Percentiles rank a stretch among this genome's conserved stretches.
Conservation (phyloP, 2,113 vertebrate species). For the Oncorhynchus kisutch region DNA sequence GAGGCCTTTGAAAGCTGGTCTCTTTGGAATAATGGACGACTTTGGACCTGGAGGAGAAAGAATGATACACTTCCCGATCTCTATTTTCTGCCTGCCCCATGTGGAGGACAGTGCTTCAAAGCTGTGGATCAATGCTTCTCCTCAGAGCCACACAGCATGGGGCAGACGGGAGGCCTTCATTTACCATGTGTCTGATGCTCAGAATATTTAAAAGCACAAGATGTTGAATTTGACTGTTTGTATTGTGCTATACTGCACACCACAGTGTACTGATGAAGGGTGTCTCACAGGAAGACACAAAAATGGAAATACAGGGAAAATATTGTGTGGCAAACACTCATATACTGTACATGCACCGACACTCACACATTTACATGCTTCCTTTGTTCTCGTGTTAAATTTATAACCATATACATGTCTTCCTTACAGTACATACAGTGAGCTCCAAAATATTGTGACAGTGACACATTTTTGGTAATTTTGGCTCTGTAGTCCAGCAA, state of each 20-base stretch:
- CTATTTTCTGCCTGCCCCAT: slow-evolving; percentile 22
- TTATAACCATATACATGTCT: background rate
- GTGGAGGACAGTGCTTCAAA: slow-evolving; percentile 28
- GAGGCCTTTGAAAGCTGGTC: background rate
- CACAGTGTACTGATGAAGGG: background rate
- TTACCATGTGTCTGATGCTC: slow-evolving; percentile 19
- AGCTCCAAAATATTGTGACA: too few species aligned
- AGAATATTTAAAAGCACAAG: slow-evolving; percentile 13
- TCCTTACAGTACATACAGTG: background rate
- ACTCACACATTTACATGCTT: background rate
- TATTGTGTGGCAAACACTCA: background rate
- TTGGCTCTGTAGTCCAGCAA: too few species aligned
- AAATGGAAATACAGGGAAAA: background rate
- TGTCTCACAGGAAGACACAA: background rate
- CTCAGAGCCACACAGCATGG: slow-evolving; percentile 9
- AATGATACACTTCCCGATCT: slow-evolving; percentile 19
- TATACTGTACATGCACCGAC: background rate
- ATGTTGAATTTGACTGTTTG: slow-evolving; percentile 11
- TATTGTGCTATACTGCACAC: slow-evolving; percentile 9
- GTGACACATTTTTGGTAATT: too few species aligned
- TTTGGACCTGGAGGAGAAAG: slow-evolving; percentile 4
- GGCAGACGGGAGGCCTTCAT: slow-evolving; percentile 14
- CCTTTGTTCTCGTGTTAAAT: background rate
- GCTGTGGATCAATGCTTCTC: slow-evolving; percentile 5
- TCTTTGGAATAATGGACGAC: background rate